Conservation (phyloP, 2,113 vertebrate genomes). For the Columbina picui region DNA sequence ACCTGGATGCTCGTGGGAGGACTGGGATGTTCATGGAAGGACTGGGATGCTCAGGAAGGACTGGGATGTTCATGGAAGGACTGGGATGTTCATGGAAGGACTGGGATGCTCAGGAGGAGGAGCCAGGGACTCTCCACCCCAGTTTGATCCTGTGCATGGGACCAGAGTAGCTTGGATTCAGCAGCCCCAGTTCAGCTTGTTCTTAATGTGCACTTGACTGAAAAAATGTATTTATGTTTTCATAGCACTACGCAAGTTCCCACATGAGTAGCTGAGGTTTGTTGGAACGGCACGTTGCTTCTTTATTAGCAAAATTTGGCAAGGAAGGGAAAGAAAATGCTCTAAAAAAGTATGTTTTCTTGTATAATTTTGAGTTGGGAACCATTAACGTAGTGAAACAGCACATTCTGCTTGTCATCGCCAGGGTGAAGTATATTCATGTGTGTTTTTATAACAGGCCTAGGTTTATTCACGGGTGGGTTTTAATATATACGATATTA, state of each 20-base stretch:
- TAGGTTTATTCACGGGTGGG: not conserved
- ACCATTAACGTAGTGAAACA: not conserved
- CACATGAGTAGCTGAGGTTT: not conserved
- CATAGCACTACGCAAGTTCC: not conserved
- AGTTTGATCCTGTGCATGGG: fast-evolving
- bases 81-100: no score
- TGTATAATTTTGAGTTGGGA: not conserved
- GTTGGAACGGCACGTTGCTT: not conserved
- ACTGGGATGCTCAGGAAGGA: no score
- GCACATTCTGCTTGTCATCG: not conserved
- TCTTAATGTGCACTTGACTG: not conserved
- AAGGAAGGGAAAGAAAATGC: not conserved
- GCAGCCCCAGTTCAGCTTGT: not conserved
- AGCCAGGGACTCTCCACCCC: not conserved
- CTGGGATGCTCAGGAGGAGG: not conserved
- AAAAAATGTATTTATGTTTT: not conserved
- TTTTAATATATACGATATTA: not conserved
- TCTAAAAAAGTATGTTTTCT: not conserved
- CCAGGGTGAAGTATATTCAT: not conserved
- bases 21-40: no score
- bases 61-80: no score
- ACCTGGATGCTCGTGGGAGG: no score
- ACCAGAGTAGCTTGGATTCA: not conserved
- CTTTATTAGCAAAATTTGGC: not conserved
- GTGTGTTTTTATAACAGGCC: not conserved